Percentiles rank a stretch among this genome's conserved stretches.
phyloP scores from a whole-genome alignment of 1,140 invertebrate species.

The Idris sp. region DNA sequence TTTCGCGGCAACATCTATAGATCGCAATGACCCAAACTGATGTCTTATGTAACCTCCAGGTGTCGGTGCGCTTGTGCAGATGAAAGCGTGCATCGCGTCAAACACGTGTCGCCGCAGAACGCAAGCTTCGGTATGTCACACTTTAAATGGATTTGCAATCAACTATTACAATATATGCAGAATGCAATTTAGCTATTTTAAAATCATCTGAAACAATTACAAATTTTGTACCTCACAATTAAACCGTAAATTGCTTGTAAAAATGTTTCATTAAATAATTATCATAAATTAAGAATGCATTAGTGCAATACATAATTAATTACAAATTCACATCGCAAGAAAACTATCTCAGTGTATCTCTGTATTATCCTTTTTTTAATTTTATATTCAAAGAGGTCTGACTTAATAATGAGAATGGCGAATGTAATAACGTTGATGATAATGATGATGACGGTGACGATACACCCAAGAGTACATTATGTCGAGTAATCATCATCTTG shows the following conservation, averaged over 20 bases:
- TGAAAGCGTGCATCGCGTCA: conserved; percentile 23
- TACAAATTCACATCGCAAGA: not conserved
- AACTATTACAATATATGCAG: conserved; percentile 1
- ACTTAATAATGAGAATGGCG: conserved; percentile 19
- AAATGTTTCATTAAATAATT: no score
- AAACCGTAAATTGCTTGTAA: no score
- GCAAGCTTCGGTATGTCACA: conserved; percentile 4
- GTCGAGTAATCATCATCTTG: conserved; percentile 46
- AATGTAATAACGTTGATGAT: conserved; percentile 32
- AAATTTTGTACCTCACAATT: conserved; percentile 9
- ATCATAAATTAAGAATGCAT: no score
- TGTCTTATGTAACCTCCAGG: conserved; percentile 46
- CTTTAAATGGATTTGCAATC: conserved; percentile 6
- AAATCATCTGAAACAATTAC: not conserved
- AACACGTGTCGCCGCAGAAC: conserved; percentile 33
- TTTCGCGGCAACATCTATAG: conserved; percentile 45
- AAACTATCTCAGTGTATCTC: no score
- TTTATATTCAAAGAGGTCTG: conserved; percentile 4
- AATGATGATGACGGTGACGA: conserved; percentile 51
- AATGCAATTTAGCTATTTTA: no score
- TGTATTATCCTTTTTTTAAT: conserved; percentile 6
- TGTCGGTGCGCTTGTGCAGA: conserved; percentile 43
- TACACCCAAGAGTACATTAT: conserved; percentile 29
- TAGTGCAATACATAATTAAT: no score
- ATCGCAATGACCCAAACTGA: conserved; percentile 55